These are phyloP conservation scores for Zootermopsis nevadensis DNA, from an alignment of 2,888 invertebrate genomes.

Conservation along the genomic window DNA sequence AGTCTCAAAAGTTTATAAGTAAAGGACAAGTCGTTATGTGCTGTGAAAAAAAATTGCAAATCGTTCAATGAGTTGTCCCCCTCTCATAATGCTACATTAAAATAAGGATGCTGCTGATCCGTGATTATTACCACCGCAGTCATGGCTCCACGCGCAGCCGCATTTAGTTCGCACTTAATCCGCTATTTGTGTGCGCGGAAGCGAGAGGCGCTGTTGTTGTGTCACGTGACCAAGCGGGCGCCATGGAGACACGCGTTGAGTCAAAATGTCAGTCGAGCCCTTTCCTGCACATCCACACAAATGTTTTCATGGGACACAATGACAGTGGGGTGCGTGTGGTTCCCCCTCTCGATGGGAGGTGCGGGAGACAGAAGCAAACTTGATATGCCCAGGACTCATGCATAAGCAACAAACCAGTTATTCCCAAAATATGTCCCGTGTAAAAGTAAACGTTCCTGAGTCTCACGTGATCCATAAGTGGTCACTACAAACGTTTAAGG, in stretches of 20 bases:
- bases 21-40: no score
- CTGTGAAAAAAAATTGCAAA: no score
- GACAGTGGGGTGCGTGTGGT: constrained; percentile 14
- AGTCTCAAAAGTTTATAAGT: no score
- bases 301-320: constrained; percentile 27
- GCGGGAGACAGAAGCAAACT: neutral
- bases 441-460: no score
- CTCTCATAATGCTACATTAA: neutral
- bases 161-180: constrained; percentile 52
- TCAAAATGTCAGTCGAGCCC: constrained; percentile 21
- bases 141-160: constrained; percentile 39
- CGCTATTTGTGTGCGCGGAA: constrained; percentile 52
- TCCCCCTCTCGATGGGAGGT: neutral
- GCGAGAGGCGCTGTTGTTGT: constrained; percentile 46
- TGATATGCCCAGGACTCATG: neutral
- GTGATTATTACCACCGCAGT: constrained; percentile 24
- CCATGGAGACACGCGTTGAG: constrained; percentile 17
- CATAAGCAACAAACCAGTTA: neutral
- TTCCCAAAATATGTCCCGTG: neutral
- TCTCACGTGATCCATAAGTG: no score
- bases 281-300: constrained; percentile 27
- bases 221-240: constrained; percentile 41
- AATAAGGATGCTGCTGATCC: neutral
- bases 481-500: no score
- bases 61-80: no score